Evolutionary conservation across 2,797 vertebrate genomes (phyloP), one percentile per base, ranked within the genome.

Genomic region (Buceros bicornis): DNA sequence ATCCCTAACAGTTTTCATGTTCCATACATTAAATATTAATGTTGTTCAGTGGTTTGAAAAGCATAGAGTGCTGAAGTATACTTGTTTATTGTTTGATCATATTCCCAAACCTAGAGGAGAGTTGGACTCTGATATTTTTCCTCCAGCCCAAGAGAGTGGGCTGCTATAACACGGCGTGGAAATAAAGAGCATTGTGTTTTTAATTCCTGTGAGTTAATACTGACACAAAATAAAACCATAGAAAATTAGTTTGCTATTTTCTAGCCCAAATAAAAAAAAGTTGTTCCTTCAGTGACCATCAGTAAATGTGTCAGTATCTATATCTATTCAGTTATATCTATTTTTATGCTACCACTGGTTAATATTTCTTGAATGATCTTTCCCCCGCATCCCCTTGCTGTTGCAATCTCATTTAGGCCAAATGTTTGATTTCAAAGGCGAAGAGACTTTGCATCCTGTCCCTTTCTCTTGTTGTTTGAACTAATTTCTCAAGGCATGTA

Each of bases 11-110:
- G 22, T 54, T 76, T 71, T 92, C 87, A 64, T 6, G 10, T 65
- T 84, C 72, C 62, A n/a, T n/a, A 7, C 29, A 76, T 87, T 72
- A 89, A 95, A 84, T 91, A 79, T 82, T 73, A 45, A 89, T 45
- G 24, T 29, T 82, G 6, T 48, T 78, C 47, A 42, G 29, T 22
- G 28, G 22, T 89, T 90, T 87, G 45, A 93, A 89, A 87, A 54
- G 43, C 53, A 28, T 6, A 43, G 48, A 89, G 19, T 82, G 35
- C 74, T 77, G 47, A 83, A 89, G 35, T 77, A 69, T 70, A 35
- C 10, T 65, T 84, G 28, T 58, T 93, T 84, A 84, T 66, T 82
- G 9, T 73, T 79, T 87, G 62, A 77, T 82, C 25, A 2, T 79
- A 62, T 76, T 92, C 81, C 73, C 64, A 79, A 85, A 85, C 16